Evolutionary conservation across 1,140 invertebrate genomes (phyloP), one percentile per base, ranked within the genome.

Genomic region (Babylonia areolata): DNA sequence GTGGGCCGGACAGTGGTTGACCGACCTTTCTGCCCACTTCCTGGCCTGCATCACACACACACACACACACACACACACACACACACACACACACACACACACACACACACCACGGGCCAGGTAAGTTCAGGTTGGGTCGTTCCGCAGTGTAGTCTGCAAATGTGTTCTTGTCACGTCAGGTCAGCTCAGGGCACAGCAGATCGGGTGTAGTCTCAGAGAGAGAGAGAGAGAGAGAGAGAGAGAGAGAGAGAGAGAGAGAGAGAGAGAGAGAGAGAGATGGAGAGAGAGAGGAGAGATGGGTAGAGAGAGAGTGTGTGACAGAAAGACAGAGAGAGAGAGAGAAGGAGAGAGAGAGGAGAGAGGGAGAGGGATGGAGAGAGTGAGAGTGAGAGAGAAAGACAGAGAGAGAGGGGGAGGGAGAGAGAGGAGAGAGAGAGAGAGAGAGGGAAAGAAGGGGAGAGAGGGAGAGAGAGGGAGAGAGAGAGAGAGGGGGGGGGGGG

Each of bases 1-100:
- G 82, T 42, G 69, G 82, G 69, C 2, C 78, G 78, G 11, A 80
- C 78, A 9, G 40, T n/a, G 78, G 78, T 0, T 11, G 78, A 54
- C 46, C 23, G 51, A 2, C 78, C 78, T 12, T 64, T 64, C 5
- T 6, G 28, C 58, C 58, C 58, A 12, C 15, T 23, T 5, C 58
- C 28, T 23, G 15, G 58, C 17, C 58, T 64, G 58, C 71, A 73
- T n/a, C n/a, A n/a, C n/a, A n/a, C n/a, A n/a, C n/a, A n/a, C n/a
- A n/a, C n/a, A 69, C 28, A 28, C 64, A 69, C 11, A 69, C 11
- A 69, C 11, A 69, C 11, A 69, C 64, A 69, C 11, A 69, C 11
- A 69, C 11, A 69, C 11, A 69, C 28, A 69, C 11, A n/a, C 11
- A 69, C 11, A 35, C 71, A n/a, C n/a, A n/a, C n/a, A n/a, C n/a